These are phyloP conservation scores for Mesorhabditis belari DNA, from an alignment of 2,888 invertebrate species.

Conservation along the genomic window DNA sequence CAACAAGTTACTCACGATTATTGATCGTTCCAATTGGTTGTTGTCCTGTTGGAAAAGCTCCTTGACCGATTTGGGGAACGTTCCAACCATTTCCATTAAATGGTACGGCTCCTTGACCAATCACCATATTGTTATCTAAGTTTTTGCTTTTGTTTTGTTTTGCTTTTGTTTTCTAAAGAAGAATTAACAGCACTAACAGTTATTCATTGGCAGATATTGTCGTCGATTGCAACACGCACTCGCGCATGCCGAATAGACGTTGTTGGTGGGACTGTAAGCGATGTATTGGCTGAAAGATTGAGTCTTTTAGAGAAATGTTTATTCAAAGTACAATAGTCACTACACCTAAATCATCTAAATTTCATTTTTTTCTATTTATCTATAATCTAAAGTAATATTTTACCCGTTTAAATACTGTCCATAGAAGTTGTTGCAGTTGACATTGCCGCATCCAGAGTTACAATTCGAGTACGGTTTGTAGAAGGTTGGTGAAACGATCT, in stretches of 20 bases:
- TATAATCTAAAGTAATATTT: neutral
- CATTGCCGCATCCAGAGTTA: conserved; percentile 24
- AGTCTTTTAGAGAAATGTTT: neutral
- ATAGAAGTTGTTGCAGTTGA: conserved; percentile 31
- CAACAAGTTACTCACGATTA: no score
- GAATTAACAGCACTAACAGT: neutral
- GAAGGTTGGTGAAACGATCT: conserved; percentile 21
- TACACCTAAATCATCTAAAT: no score
- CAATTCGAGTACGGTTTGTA: conserved; percentile 28
- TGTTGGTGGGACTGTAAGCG: conserved; percentile 22
- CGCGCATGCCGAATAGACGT: conserved; percentile 31
- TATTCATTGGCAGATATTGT: neutral
- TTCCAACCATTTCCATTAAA: neutral
- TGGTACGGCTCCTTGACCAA: neutral
- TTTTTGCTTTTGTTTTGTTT: neutral
- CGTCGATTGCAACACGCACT: conserved; percentile 19
- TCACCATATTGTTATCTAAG: neutral
- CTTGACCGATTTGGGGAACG: conserved; percentile 1
- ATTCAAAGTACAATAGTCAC: neutral
- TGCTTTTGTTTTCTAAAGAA: conserved; percentile 1
- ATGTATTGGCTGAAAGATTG: conserved; percentile 27
- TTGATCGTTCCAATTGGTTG: no score
- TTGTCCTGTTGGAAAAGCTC: neutral
- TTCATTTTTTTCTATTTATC: neutral
- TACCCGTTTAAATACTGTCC: conserved; percentile 29